Conservation (phyloP, 2,113 vertebrate species). For the Plotosus lineatus region DNA sequence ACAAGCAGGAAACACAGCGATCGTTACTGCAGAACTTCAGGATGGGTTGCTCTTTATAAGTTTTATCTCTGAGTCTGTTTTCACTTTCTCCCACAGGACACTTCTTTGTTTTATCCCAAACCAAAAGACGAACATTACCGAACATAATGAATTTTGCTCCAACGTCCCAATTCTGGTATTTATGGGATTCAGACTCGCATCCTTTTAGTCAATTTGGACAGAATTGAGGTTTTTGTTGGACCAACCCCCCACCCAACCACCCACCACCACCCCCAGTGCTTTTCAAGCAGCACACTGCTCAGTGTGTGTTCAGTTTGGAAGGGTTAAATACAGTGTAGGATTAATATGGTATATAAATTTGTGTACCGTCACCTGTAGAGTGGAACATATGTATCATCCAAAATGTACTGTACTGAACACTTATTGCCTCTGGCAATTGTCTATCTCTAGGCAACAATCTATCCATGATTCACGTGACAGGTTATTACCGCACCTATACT, state of each 20-base stretch:
- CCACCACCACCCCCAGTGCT: too few relatives aligned
- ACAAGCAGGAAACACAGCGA: constrained; percentile 13
- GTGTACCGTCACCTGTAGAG: too few relatives aligned
- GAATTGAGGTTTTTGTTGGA: too few relatives aligned
- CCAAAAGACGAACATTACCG: background rate
- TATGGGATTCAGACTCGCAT: background rate
- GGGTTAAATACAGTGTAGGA: too few relatives aligned
- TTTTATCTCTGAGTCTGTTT: too few relatives aligned
- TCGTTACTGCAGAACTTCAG: background rate
- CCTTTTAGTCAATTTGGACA: background rate
- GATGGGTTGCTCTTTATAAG: background rate
- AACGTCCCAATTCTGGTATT: background rate
- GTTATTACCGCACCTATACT: background rate
- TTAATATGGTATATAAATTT: too few relatives aligned
- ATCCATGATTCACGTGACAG: background rate
- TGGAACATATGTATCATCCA: too few relatives aligned
- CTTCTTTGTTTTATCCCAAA: background rate
- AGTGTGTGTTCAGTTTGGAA: too few relatives aligned
- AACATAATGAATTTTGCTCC: background rate
- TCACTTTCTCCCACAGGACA: background rate
- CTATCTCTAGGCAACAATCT: background rate
- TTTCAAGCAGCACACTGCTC: too few relatives aligned
- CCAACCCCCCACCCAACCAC: too few relatives aligned
- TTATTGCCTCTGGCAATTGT: background rate
- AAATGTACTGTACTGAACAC: background rate